Base-by-base conservation (phyloP, 2,888 invertebrate species). In the Catotricha subobsoleta region DNA sequence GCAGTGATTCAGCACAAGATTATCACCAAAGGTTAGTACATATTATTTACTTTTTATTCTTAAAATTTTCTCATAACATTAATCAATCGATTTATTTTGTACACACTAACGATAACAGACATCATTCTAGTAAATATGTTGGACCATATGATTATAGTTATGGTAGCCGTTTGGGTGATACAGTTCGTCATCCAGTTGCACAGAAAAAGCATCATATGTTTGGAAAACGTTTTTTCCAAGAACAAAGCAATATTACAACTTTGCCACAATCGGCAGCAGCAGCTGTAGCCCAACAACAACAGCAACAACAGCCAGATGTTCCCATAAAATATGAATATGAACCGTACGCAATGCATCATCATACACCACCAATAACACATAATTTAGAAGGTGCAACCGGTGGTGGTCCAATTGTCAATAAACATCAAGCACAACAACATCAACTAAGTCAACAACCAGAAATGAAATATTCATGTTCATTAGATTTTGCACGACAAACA, bases 131-230 rank as follows among this genome's bases (percentile, higher is more conserved):
- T 5, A 80, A 80, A 57, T 77, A 77, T 40, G 40, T 39, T 56
- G 70, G 80, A 41, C 79, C 81, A 2, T 83, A 80, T 56, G 76
- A 76, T 55, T 78, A 76, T 51, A 74, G 73, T 51, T 76, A 76
- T 53, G 71, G 68, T 29, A 62, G 69, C 57, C 20, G 69, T 54
- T 50, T 74, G 59, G 60, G 66, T 35, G 71, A 71, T 48, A 58
- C 64, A 12, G 64, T 67, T 3, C 65, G 73, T 28, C 53, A 54
- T 44, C 67, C 72, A 48, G 77, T 79, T 34, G 80, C 80, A 0
- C 87, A 88, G 61, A 90, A 90, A 66, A 90, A 90, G 59, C 87
- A 88, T 56, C 88, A 88, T 52, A 80, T 90, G 79, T 90, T 84
- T 56, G 90, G 87, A 7, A 87, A 88, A 59, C 65, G 88, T 49